phyloP scores from a whole-genome alignment of 2,888 invertebrate species.

The Tetheella fluctuosa region DNA sequence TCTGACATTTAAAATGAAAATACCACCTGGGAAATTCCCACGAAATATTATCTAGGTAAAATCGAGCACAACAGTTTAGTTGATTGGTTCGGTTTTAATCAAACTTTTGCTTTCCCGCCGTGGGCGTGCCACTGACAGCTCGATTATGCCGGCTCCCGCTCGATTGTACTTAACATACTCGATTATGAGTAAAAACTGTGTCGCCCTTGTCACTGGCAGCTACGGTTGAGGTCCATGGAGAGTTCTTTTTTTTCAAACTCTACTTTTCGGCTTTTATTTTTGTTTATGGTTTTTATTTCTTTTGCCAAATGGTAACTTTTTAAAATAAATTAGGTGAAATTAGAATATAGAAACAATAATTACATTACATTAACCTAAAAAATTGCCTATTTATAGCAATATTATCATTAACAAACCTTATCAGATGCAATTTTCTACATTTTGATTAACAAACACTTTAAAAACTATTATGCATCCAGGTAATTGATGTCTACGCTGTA shows the following conservation, averaged over 20 bases:
- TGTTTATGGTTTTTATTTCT: slow-evolving; percentile 24
- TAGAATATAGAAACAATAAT: no score
- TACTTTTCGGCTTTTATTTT: slow-evolving; percentile 31
- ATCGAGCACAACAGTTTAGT: slow-evolving; percentile 24
- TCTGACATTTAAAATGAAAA: slow-evolving; percentile 23
- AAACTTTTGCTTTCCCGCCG: slow-evolving; percentile 46
- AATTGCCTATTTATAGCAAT: no score
- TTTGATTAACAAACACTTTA: slow-evolving; percentile 21
- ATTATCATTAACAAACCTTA: slow-evolving; percentile 8
- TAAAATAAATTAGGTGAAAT: no score
- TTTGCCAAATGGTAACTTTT: background rate
- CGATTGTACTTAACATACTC: slow-evolving; percentile 47
- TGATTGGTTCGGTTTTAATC: slow-evolving; percentile 57
- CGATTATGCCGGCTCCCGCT: slow-evolving; percentile 46
- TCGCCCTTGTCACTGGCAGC: slow-evolving; percentile 34
- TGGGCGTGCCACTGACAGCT: slow-evolving; percentile 49
- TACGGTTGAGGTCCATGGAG: slow-evolving; percentile 17
- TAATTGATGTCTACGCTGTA: slow-evolving; percentile 38
- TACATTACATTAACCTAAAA: no score
- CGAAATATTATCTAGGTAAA: slow-evolving; percentile 29
- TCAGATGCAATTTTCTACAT: background rate
- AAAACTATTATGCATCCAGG: slow-evolving; percentile 7
- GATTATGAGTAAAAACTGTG: slow-evolving; percentile 56
- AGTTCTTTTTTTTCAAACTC: slow-evolving; percentile 24
- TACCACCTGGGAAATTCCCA: slow-evolving; percentile 27